Conservation (phyloP, 92 coral and sea anemone genomes). For the Epizoanthus stellaris region DNA sequence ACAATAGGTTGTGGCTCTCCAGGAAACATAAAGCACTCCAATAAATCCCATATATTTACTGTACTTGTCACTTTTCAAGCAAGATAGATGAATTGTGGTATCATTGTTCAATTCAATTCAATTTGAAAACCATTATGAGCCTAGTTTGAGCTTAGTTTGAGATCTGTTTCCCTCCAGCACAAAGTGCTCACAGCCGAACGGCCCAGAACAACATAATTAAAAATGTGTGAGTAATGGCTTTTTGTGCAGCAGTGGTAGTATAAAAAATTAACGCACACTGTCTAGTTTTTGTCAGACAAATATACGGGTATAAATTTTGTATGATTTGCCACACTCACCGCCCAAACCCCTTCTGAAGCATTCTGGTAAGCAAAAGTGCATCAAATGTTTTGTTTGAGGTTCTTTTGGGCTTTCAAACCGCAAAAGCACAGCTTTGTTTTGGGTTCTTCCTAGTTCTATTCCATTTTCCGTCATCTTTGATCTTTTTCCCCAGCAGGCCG, state of each 20-base stretch:
- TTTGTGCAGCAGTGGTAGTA: conserved; percentile 89
- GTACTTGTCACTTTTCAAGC: neutral
- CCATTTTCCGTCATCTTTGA: conserved; percentile 80
- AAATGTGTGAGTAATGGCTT: conserved; percentile 98
- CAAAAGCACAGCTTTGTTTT: conserved; percentile 54
- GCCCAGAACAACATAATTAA: conserved; percentile 89
- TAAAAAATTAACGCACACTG: conserved; percentile 99
- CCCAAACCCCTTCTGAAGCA: conserved; percentile 44
- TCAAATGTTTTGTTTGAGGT: conserved; percentile 11
- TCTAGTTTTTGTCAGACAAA: conserved; percentile 96
- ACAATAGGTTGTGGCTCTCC: neutral
- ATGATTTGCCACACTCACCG: conserved; percentile 72
- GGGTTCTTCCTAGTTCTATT: conserved; percentile 55
- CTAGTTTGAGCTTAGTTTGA: neutral
- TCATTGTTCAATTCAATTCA: neutral
- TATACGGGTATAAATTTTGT: conserved; percentile 91
- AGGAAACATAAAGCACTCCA: conserved; percentile 31
- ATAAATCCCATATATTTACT: neutral
- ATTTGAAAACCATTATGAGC: neutral
- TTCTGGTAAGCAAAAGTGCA: conserved; percentile 60
- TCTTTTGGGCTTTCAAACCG: conserved; percentile 42
- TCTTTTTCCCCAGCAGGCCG: conserved; percentile 84
- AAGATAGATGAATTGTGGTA: neutral
- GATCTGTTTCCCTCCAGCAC: conserved; percentile 28
- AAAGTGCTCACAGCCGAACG: conserved; percentile 71